Base-by-base conservation (phyloP, 1,140 invertebrate genomes). In the Lepeophtheirus salmonis region DNA sequence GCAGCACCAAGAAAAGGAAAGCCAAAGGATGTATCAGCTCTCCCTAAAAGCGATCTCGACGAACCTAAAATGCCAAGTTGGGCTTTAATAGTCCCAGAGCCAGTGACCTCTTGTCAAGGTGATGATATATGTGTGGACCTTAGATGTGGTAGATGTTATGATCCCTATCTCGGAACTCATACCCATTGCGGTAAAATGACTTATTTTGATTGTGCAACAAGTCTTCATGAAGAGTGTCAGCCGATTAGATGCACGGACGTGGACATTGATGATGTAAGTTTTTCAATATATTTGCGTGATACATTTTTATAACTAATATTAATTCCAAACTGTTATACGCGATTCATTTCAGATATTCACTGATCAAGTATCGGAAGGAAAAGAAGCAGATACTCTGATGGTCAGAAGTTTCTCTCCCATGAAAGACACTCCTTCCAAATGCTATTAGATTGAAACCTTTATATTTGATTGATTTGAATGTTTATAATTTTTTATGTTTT, bases 151-250 rank as follows among this genome's bases (percentile, higher is more conserved):
- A 14, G 23, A 17, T 26, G 3, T 21, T 57, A 57, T 41, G 55
- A 57, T 57, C 55, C 55, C 14, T 57, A 57, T 41, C 25, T 57
- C 17, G 55, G 55, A 26, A 25, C 55, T 48, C 55, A 57, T 41
- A 30, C 26, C 1, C 21, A 2, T 25, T 24, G 55, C 3, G 55
- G 55, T 1, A 57, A 57, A 24, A 57, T 57, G 55, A 26, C 55
- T 41, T 57, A 57, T 21, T 57, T 26, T 17, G 55, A 57, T 18
- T 57, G 55, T 21, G 30, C 21, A 17, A 25, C 17, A 14, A 57
- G 55, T 16, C 26, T 57, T 6, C 55, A 21, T 2, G 55, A 57
- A n/a, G 55, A 26, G 4, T 57, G 55, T 21, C 22, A 25, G 25
- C 55, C 55, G 1, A 26, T 57, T 10, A 25, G 26, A 57, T 57